Evolutionary conservation across 1,140 invertebrate genomes (phyloP).

Genomic region (Drosophila azteca): DNA sequence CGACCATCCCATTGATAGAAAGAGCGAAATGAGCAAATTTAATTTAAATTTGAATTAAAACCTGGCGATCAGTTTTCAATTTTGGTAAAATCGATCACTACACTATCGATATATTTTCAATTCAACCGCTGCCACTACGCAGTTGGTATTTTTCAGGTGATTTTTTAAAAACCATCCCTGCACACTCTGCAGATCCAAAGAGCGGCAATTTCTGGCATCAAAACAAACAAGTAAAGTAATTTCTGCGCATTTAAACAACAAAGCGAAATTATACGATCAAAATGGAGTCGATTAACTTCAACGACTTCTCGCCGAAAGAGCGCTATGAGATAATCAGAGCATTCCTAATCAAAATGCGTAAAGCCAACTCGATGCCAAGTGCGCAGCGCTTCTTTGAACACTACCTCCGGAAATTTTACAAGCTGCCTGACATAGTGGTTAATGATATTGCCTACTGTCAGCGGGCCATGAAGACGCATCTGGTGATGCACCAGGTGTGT

Average conservation of each 20-base stretch:
- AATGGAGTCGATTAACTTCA: slow-evolving; percentile 67
- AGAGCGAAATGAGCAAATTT: not conserved
- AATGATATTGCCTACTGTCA: slow-evolving; percentile 80
- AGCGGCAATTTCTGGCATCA: slow-evolving; percentile 61
- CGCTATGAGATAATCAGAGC: slow-evolving; percentile 61
- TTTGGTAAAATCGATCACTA: too few species aligned
- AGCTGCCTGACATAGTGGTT: slow-evolving; percentile 60
- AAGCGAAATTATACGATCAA: not conserved
- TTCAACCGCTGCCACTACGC: slow-evolving; percentile 11
- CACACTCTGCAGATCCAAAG: not conserved
- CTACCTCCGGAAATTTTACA: slow-evolving; percentile 75
- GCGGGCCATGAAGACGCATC: slow-evolving; percentile 59
- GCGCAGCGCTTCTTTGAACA: slow-evolving; percentile 61
- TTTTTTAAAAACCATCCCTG: too few species aligned
- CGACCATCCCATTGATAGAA: not conserved
- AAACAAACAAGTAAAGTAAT: slow-evolving; percentile 23
- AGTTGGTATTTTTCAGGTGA: not conserved
- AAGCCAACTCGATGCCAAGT: slow-evolving; percentile 39
- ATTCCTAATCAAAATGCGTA: slow-evolving; percentile 58
- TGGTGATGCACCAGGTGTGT: slow-evolving; percentile 69
- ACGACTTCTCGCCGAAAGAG: slow-evolving; percentile 57
- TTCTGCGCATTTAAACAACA: not conserved
- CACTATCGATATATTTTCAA: not conserved
- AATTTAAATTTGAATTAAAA: slow-evolving; percentile 13
- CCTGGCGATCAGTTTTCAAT: not conserved